Evolutionary conservation across 2,113 vertebrate species (phyloP).

Genomic region (Parotia lawesii): DNA sequence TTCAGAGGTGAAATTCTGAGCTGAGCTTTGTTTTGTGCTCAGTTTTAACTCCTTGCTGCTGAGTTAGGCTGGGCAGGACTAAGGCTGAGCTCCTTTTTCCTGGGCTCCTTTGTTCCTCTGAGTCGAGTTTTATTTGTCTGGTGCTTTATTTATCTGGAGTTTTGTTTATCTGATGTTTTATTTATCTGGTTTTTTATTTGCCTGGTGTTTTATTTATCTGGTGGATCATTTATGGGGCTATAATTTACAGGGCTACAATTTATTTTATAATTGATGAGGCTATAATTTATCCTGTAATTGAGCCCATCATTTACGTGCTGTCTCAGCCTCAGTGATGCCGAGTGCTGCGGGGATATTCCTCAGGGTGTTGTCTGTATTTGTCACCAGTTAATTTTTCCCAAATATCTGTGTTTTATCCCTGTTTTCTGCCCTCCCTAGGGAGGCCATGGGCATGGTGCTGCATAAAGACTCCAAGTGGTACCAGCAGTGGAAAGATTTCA

Average conservation of each 20-base stretch:
- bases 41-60: not conserved
- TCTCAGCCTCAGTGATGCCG: not conserved
- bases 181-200: not conserved
- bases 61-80: not conserved
- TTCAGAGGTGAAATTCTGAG: not conserved
- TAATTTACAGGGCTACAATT: not conserved
- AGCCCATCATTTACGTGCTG: not conserved
- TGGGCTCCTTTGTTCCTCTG: not conserved
- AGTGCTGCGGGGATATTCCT: not conserved
- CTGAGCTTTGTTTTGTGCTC: not conserved
- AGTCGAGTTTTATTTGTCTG: not conserved
- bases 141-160: not conserved
- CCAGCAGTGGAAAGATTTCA: slow-evolving; percentile 98
- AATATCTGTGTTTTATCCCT: not conserved
- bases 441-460: slow-evolving; percentile 89
- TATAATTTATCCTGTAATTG: not conserved
- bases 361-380: rapidly evolving
- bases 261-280: not conserved
- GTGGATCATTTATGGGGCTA: not conserved
- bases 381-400: not conserved
- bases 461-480: slow-evolving; percentile 98
- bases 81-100: not conserved
- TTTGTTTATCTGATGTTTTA: not conserved
- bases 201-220: not conserved
- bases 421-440: slow-evolving; percentile 68